Evolutionary conservation across 2,113 vertebrate species (phyloP), one percentile per base, ranked within the genome.

Genomic region (Pteropus alecto): DNA sequence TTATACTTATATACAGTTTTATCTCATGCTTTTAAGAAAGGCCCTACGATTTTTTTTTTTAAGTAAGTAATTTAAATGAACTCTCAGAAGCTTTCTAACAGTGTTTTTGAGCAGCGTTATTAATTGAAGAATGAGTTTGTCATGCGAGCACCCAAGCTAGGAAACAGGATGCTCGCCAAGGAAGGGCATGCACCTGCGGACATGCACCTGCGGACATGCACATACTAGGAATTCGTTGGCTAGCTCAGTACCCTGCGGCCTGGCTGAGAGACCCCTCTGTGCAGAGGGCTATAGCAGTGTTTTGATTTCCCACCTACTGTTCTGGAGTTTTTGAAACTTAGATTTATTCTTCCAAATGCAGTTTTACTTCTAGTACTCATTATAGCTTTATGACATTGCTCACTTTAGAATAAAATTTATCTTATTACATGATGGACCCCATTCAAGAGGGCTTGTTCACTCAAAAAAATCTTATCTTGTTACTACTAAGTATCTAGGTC

Each of bases 61-160:
- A 60, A 87, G 7, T 30, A 58, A 58, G 12, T 73, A 24, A 54
- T 79, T 28, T 90, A 94, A 79, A 10, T 41, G 21, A 93, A 89
- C 16, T 61, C 8, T 7, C 74, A 51, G 28, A 48, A 56, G 8
- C 14, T 92, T 48, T 87, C 58, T 79, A 67, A 28, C 54, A 30
- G 43, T 74, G n/a, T 84, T 96, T 68, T 76, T 87, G 43, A 95
- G 24, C 28, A 70, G 28, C 38, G 38, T 74, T 94, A 85, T 71
- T 78, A 81, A 38, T 28, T 71, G 71, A 94, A 83, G 60, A 71
- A 14, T 61, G 7, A 63, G 22, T 46, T 87, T 61, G 60, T 38
- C 38, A 6, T 73, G 26, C 11, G 30, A 22, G 22, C 51, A 13
- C 18, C 48, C 41, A 51, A 1, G 28, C 33, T 28, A 15, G 65